These are phyloP conservation scores for Argyrosomus regius DNA, from an alignment of 2,797 vertebrate genomes.

Conservation along the genomic window DNA sequence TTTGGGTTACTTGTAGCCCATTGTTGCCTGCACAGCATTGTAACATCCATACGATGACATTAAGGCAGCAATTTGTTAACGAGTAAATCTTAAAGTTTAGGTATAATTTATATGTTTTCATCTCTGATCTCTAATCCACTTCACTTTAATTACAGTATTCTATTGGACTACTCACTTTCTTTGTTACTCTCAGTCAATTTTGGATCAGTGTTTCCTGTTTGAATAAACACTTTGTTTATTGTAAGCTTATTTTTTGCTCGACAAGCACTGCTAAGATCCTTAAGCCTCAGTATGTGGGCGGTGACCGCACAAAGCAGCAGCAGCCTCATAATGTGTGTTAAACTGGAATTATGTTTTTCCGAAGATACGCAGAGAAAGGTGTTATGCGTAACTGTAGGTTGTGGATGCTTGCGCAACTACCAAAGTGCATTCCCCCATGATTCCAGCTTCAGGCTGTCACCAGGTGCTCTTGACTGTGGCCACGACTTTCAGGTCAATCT, in stretches of 20 bases:
- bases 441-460: not conserved
- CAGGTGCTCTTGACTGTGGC: not conserved
- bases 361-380: not conserved
- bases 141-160: too few species aligned
- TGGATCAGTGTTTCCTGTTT: not conserved
- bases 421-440: too few species aligned
- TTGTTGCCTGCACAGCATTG: not conserved
- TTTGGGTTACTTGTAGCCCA: not conserved
- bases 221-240: conserved; percentile 10
- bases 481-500: not conserved
- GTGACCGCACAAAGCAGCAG: conserved; percentile 2
- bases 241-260: not conserved
- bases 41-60: not conserved
- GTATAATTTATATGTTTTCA: not conserved
- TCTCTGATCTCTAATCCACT: not conserved
- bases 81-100: not conserved
- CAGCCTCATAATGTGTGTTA: not conserved
- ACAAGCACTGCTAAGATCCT: conserved; percentile 10
- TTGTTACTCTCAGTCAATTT: not conserved
- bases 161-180: not conserved
- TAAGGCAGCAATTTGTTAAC: not conserved
- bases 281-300: conserved; percentile 2
- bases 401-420: not conserved
- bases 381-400: not conserved
- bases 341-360: not conserved